phyloP scores from a whole-genome alignment of 2,888 invertebrate genomes.

The Oscheius sp. region DNA sequence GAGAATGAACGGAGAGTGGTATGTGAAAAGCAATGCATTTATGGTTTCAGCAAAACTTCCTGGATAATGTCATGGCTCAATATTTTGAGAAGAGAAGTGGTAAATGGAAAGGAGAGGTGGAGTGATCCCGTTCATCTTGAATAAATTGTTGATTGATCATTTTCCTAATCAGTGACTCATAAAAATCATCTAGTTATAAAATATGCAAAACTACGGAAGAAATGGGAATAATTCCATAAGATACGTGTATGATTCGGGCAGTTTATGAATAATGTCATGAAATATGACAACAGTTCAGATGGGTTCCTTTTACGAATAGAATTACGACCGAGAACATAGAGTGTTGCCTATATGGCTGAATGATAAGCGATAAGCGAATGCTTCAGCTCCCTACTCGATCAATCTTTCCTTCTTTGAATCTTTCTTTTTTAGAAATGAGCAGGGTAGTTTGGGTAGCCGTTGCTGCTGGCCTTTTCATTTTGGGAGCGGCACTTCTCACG shows the following conservation, averaged over 20 bases:
- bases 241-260: too few relatives aligned
- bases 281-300: too few relatives aligned
- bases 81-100: conserved; percentile 21
- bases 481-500: conserved; percentile 44
- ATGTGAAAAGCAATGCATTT: not conserved
- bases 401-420: conserved; percentile 8
- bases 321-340: conserved; percentile 13
- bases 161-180: too few relatives aligned
- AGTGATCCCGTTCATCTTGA: too few relatives aligned
- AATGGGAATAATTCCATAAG: too few relatives aligned
- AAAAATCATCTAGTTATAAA: too few relatives aligned
- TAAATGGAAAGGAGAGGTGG: not conserved
- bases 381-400: conserved; percentile 3
- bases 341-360: conserved; percentile 6
- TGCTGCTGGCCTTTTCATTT: conserved; percentile 36
- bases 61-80: conserved; percentile 25
- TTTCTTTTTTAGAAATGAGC: conserved; percentile 1
- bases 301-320: too few relatives aligned
- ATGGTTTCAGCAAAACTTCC: conserved; percentile 26
- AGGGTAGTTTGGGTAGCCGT: conserved; percentile 8
- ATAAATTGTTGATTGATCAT: too few relatives aligned
- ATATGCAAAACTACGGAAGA: too few relatives aligned
- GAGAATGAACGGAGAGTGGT: conserved; percentile 30
- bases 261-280: too few relatives aligned
- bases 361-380: conserved; percentile 5